These are phyloP conservation scores for Ailuropoda melanoleuca DNA, from an alignment of 2,113 vertebrate genomes.

Conservation along the genomic window DNA sequence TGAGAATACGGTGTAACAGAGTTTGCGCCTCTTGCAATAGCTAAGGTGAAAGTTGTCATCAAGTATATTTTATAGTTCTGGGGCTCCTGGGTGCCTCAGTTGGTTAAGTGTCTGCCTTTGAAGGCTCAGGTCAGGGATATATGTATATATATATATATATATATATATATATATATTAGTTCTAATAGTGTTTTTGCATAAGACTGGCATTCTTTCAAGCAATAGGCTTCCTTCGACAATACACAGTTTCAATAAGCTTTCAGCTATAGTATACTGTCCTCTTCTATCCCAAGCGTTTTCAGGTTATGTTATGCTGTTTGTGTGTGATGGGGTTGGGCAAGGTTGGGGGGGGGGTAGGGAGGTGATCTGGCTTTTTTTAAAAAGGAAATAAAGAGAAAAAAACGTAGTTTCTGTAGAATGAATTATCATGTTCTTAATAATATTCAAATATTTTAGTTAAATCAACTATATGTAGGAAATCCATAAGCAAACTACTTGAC, in stretches of 20 bases:
- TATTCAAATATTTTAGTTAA: background rate
- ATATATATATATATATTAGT: background rate
- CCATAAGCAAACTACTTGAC: background rate
- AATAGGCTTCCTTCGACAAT: background rate
- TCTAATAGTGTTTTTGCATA: background rate
- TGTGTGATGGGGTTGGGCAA: rapidly evolving
- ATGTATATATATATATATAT: too few relatives aligned
- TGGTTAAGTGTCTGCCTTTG: background rate
- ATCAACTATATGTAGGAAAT: background rate
- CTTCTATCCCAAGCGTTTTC: background rate
- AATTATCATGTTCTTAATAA: background rate
- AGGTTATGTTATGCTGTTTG: background rate
- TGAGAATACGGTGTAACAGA: background rate
- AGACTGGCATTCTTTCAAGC: background rate
- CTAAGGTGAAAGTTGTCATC: background rate
- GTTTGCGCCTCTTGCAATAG: background rate
- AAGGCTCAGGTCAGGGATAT: background rate
- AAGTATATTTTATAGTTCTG: background rate
- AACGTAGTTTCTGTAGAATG: background rate
- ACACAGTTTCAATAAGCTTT: background rate
- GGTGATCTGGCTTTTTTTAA: background rate
- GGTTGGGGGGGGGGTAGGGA: rapidly evolving
- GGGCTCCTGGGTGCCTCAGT: background rate
- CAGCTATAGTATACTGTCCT: background rate
- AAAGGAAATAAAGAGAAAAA: background rate